Base-by-base conservation (phyloP, 2,113 vertebrate species). In the Hyla sarda region DNA sequence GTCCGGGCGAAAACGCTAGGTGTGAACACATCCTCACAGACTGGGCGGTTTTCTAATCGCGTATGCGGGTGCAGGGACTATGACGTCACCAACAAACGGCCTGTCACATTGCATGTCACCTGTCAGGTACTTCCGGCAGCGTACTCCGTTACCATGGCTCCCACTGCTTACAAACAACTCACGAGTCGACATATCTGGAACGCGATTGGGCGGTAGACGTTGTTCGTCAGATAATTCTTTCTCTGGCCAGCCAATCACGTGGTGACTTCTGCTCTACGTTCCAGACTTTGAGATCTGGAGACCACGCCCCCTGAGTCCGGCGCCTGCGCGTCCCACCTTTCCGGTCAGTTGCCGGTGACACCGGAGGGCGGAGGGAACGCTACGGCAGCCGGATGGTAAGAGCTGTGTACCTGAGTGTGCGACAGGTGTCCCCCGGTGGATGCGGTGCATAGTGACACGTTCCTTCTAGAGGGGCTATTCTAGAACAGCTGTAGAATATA, bases 271-370 rank as follows among this genome's bases (percentile, higher is more conserved):
- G 21, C 11, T 7, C 2, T n/a, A 14, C 16, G 25, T 1, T 0
- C 45, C 23, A 3, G 60, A 21, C 14, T 37, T 16, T 34, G 32
- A 8, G 45, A 2, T 50, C 37, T 32, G 54, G 32, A 30, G 14
- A 14, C 74, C 60, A 78, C 83, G 74, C 83, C 83, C 62, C 60
- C 32, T 65, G 45, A 78, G 48, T 79, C 75, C 74, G 83, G 83
- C 83, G 83, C 83, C 83, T 85, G 83, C 83, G 83, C 83, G 34
- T 85, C 56, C 73, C 83, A 60, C 83, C 60, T 78, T 84, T 85
- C 83, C 83, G 83, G 83, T 85, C 74, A 79, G 83, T 85, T 50
- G 74, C 83, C 73, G 74, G 83, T 85, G 83, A 85, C 74, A 85
- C 45, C 52, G 72, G 83, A 47, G 82, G 72, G 82, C 60, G 65